Conservation (phyloP, 2,797 vertebrate genomes). For the Gobio occitaniae region DNA sequence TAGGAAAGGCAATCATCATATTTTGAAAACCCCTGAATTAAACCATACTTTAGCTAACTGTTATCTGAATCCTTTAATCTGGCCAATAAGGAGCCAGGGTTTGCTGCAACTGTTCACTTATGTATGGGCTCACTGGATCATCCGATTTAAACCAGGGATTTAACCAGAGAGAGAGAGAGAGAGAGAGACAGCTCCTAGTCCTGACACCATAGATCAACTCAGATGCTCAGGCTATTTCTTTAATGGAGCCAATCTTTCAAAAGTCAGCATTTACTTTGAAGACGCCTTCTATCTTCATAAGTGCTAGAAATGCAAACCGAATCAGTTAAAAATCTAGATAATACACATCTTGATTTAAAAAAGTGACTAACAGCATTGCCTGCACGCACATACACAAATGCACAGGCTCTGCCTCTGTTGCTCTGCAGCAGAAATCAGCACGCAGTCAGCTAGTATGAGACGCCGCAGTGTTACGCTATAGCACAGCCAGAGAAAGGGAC, state of each 20-base stretch:
- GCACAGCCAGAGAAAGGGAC: slow-evolving; percentile 68
- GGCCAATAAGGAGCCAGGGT: background rate
- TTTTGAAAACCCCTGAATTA: background rate
- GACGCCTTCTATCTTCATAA: background rate
- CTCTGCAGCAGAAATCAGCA: slow-evolving; percentile 69
- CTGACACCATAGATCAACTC: slow-evolving; percentile 6
- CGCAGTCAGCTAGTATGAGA: slow-evolving; percentile 78
- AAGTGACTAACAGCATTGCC: slow-evolving; percentile 3
- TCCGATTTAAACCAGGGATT: slow-evolving; percentile 20
- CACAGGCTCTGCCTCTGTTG: slow-evolving; percentile 37
- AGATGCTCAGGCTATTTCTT: background rate
- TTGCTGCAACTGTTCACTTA: slow-evolving; percentile 23
- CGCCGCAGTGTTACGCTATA: slow-evolving; percentile 83
- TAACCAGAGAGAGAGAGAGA: slow-evolving; percentile 15
- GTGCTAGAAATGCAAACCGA: background rate
- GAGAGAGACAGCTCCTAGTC: background rate
- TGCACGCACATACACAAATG: slow-evolving; percentile 43
- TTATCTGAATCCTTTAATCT: background rate
- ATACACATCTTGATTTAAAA: background rate
- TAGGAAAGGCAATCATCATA: background rate
- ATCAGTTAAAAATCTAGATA: background rate
- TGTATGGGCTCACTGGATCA: slow-evolving; percentile 17
- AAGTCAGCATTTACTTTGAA: slow-evolving; percentile 7
- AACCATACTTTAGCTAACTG: background rate
- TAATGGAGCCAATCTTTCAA: background rate